phyloP scores from a whole-genome alignment of 2,113 vertebrate genomes.

The Pteronura brasiliensis region DNA sequence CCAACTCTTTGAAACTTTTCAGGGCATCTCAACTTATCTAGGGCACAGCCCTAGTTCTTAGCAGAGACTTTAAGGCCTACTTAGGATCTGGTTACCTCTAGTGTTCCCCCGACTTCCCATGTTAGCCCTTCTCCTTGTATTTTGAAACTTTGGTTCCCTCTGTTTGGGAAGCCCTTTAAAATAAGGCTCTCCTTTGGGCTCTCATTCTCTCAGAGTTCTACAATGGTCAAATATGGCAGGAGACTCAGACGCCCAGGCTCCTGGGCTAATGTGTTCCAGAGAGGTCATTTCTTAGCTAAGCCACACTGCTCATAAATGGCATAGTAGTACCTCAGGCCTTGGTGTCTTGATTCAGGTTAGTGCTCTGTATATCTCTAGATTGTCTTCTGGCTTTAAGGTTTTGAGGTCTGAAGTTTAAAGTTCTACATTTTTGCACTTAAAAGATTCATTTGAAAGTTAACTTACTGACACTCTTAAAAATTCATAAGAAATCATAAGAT shows the following conservation, averaged over 20 bases:
- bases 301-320: background rate
- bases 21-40: no score
- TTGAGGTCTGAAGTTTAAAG: background rate
- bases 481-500: background rate
- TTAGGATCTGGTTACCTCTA: background rate
- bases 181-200: background rate
- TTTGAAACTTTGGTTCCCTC: background rate
- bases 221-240: background rate
- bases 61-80: background rate
- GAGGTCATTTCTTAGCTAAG: background rate
- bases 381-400: background rate
- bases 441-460: background rate
- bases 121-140: background rate
- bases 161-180: background rate
- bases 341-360: background rate
- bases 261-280: no score
- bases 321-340: no score
- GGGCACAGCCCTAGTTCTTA: background rate
- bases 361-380: background rate
- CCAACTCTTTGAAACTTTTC: background rate
- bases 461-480: background rate
- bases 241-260: fast-evolving
- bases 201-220: no score
- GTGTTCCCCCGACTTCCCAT: background rate
- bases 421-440: background rate